Conservation (phyloP, 2,797 vertebrate genomes). For the Caiman crocodilus region DNA sequence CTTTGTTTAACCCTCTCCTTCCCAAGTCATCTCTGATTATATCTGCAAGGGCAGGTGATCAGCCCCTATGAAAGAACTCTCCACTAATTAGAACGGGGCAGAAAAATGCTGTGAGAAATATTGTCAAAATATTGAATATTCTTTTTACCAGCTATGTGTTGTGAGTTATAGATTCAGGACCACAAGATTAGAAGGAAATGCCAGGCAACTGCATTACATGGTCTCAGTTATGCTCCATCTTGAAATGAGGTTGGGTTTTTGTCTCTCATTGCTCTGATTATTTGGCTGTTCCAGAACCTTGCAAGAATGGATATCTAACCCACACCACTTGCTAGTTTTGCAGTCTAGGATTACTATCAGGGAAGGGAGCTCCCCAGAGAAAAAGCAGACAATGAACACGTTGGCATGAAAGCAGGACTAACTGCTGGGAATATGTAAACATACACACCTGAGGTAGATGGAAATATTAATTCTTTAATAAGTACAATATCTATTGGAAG, state of each 20-base stretch:
- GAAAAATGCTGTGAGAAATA: not conserved
- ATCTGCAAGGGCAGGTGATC: not conserved
- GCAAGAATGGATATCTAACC: too few relatives aligned
- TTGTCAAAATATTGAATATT: not conserved
- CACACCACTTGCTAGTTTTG: not conserved
- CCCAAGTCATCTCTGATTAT: not conserved
- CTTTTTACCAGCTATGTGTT: not conserved
- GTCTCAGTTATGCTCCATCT: too few relatives aligned
- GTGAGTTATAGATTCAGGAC: not conserved
- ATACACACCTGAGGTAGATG: not conserved
- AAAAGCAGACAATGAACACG: not conserved
- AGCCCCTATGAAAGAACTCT: not conserved
- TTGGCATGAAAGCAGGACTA: not conserved
- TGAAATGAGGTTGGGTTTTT: too few relatives aligned
- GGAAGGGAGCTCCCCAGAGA: not conserved
- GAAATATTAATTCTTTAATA: conserved; percentile 50
- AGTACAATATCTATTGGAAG: not conserved
- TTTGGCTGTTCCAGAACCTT: too few relatives aligned
- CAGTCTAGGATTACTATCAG: not conserved
- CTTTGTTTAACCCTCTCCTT: not conserved
- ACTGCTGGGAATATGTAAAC: not conserved
- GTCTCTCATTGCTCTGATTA: too few relatives aligned
- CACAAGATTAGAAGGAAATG: not conserved
- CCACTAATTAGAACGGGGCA: not conserved
- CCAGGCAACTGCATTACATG: too few relatives aligned